Evolutionary conservation across 2,888 invertebrate genomes (phyloP).

Genomic region (Tachina grossa): DNA sequence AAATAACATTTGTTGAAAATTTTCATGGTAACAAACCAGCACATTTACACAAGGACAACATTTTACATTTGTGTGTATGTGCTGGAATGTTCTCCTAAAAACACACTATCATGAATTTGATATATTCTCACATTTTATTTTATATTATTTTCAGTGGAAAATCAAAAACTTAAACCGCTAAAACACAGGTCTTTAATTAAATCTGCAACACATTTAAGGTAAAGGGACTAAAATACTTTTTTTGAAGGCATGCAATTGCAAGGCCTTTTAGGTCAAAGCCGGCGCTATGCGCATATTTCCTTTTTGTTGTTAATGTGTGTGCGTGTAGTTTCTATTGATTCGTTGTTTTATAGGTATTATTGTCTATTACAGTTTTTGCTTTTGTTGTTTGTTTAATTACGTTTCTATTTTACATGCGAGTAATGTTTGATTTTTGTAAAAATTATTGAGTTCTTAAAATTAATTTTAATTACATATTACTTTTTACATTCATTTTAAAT

Average conservation of each 20-base stretch:
- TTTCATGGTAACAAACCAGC: conserved; percentile 41
- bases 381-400: conserved; percentile 9
- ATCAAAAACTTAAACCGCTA: not conserved
- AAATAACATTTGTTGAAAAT: conserved; percentile 42
- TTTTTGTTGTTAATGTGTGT: not conserved
- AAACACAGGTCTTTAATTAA: not conserved
- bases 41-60: not conserved
- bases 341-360: conserved; percentile 53
- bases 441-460: conserved; percentile 35
- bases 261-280: not conserved
- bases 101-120: too few relatives aligned
- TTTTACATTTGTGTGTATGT: too few relatives aligned
- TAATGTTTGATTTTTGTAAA: conserved; percentile 2
- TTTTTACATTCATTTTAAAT: conserved; percentile 11
- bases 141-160: not conserved
- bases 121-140: not conserved
- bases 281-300: not conserved
- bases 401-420: conserved; percentile 28
- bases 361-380: conserved; percentile 30
- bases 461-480: conserved; percentile 28
- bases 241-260: not conserved
- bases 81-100: too few relatives aligned
- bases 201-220: not conserved
- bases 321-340: conserved; percentile 41
- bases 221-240: not conserved